Percentiles rank a stretch among this genome's conserved stretches.
These are phyloP conservation scores for Capra hircus DNA, from an alignment of 2,113 vertebrate species.

Conservation along the genomic window DNA sequence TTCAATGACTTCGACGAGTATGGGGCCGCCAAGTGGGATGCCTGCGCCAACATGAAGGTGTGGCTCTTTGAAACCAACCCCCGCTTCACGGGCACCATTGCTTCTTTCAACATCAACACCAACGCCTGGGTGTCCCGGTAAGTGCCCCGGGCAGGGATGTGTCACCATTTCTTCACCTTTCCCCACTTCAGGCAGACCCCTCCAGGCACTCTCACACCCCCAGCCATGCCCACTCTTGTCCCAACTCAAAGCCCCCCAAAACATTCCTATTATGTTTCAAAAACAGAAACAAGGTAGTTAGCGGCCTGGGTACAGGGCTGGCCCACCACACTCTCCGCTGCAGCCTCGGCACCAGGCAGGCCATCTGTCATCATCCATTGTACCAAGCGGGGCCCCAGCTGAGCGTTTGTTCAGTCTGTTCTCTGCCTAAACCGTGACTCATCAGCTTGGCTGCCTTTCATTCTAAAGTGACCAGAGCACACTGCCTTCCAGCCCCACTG, in stretches of 20 bases:
- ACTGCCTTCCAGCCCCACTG: background rate
- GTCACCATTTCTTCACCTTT: background rate
- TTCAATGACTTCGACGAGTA: constrained; percentile 85
- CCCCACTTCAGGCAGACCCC: background rate
- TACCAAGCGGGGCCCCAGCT: background rate
- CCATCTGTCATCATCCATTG: background rate
- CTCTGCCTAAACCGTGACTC: background rate
- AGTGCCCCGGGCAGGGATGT: constrained; percentile 58
- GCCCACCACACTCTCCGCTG: background rate
- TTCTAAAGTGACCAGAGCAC: background rate
- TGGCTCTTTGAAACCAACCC: constrained; percentile 96
- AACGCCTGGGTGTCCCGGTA: constrained; percentile 96
- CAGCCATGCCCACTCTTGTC: background rate
- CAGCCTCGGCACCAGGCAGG: background rate
- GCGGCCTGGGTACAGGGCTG: background rate
- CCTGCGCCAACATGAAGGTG: constrained; percentile 97
- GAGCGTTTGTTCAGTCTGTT: background rate
- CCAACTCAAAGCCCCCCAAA: no score
- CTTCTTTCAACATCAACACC: constrained; percentile 97
- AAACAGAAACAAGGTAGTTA: background rate
- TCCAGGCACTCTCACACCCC: background rate
- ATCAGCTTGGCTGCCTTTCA: background rate
- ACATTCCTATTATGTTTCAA: background rate
- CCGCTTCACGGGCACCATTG: constrained; percentile 93
- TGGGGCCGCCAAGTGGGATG: constrained; percentile 87